A percentile compares a stretch with the other conserved stretches of the same genome.
These are phyloP conservation scores for Equus przewalskii DNA, from an alignment of 2,113 vertebrate species.

Conservation along the genomic window DNA sequence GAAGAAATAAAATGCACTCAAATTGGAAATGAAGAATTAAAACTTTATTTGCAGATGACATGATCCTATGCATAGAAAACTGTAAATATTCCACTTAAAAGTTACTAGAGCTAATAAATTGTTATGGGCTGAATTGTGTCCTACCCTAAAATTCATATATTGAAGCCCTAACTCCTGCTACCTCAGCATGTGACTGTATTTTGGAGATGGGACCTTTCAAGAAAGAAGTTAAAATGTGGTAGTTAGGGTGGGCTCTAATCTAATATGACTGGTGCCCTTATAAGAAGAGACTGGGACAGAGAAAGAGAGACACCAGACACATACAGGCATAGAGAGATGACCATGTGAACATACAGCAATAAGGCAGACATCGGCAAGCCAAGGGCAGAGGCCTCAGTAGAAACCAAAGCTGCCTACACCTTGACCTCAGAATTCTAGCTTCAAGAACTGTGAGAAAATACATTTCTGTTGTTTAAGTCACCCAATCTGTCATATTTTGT, in stretches of 20 bases:
- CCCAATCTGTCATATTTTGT: neutral
- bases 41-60: neutral
- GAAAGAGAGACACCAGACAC: neutral
- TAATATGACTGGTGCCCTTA: neutral
- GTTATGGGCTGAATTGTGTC: neutral
- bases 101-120: neutral
- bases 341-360: neutral
- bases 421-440: neutral
- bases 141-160: neutral
- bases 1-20: neutral
- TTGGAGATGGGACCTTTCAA: neutral
- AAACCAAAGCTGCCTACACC: neutral
- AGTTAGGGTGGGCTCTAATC: neutral
- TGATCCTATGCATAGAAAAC: neutral
- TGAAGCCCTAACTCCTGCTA: neutral
- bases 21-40: neutral
- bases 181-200: neutral
- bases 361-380: neutral
- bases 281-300: neutral
- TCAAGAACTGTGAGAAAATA: neutral
- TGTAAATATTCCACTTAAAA: neutral
- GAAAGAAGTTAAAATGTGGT: neutral
- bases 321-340: neutral
- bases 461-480: neutral
- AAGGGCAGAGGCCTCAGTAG: neutral